These are phyloP conservation scores for Crioceris asparagi DNA, from an alignment of 2,888 invertebrate genomes.

Conservation along the genomic window DNA sequence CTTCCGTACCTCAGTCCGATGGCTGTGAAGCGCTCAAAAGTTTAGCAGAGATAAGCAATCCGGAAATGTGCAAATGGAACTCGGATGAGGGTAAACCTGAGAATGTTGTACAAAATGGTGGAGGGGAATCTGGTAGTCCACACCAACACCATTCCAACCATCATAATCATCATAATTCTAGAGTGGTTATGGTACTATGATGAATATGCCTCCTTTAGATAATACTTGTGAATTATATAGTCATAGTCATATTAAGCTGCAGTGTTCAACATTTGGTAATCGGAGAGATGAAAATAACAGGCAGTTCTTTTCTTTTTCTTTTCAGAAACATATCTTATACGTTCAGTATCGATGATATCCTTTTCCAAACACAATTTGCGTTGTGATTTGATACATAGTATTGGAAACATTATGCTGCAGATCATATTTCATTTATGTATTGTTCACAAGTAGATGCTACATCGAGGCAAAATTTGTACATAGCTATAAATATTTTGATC, in stretches of 20 bases:
- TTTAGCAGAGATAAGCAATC: slow-evolving; percentile 32
- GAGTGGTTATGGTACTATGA: slow-evolving; percentile 41
- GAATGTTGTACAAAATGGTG: slow-evolving; percentile 27
- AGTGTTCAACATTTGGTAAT: too few species aligned
- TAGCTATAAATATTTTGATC: slow-evolving; percentile 29
- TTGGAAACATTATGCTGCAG: too few species aligned
- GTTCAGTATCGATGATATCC: too few species aligned
- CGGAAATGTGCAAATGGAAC: slow-evolving; percentile 36
- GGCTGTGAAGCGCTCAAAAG: slow-evolving; percentile 31
- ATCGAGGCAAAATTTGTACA: slow-evolving; percentile 20
- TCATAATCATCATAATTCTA: slow-evolving; percentile 31
- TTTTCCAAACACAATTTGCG: too few species aligned
- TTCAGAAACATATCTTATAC: too few species aligned
- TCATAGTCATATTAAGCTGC: too few species aligned
- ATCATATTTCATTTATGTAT: too few species aligned
- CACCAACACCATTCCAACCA: slow-evolving; percentile 30
- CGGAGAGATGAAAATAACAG: too few species aligned
- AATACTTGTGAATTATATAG: slow-evolving; percentile 14
- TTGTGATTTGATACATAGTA: too few species aligned
- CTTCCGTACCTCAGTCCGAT: slow-evolving; percentile 13
- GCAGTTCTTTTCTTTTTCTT: too few species aligned
- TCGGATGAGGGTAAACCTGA: slow-evolving; percentile 23
- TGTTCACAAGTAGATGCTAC: neutral
- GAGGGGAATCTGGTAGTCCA: slow-evolving; percentile 33
- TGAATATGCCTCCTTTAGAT: slow-evolving; percentile 26